These are phyloP conservation scores for Catocala nupta DNA, from an alignment of 2,888 invertebrate genomes.

Conservation along the genomic window DNA sequence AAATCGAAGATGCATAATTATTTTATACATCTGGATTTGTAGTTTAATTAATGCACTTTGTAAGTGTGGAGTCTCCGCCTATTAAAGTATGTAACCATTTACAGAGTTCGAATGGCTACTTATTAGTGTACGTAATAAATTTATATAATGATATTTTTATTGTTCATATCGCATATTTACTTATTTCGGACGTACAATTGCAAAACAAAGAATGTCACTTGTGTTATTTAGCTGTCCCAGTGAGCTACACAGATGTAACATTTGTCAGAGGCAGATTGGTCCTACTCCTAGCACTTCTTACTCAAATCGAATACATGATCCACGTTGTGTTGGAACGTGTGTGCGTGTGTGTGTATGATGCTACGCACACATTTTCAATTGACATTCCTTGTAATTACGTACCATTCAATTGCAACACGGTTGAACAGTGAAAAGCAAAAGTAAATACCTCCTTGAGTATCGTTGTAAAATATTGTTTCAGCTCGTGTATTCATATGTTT, in stretches of 20 bases:
- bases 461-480: conserved; percentile 37
- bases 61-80: conserved; percentile 87
- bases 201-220: conserved; percentile 38
- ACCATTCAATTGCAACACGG: conserved; percentile 36
- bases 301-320: conserved; percentile 3
- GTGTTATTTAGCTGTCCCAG: conserved; percentile 20
- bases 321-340: conserved; percentile 1
- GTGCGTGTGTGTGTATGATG: neutral
- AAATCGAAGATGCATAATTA: conserved; percentile 82
- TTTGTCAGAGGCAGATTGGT: conserved; percentile 21
- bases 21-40: conserved; percentile 85
- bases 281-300: conserved; percentile 19
- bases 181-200: conserved; percentile 42
- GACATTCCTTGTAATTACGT: conserved; percentile 40
- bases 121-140: conserved; percentile 83
- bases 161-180: conserved; percentile 68
- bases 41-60: conserved; percentile 85
- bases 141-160: conserved; percentile 76
- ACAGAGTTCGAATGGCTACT: conserved; percentile 82
- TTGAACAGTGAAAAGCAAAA: conserved; percentile 36
- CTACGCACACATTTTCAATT: conserved; percentile 16
- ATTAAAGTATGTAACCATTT: conserved; percentile 85
- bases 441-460: conserved; percentile 32
- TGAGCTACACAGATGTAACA: conserved; percentile 21
- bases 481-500: conserved; percentile 51